phyloP scores from a whole-genome alignment of 1,140 invertebrate species.

The Drosophila guanche region DNA sequence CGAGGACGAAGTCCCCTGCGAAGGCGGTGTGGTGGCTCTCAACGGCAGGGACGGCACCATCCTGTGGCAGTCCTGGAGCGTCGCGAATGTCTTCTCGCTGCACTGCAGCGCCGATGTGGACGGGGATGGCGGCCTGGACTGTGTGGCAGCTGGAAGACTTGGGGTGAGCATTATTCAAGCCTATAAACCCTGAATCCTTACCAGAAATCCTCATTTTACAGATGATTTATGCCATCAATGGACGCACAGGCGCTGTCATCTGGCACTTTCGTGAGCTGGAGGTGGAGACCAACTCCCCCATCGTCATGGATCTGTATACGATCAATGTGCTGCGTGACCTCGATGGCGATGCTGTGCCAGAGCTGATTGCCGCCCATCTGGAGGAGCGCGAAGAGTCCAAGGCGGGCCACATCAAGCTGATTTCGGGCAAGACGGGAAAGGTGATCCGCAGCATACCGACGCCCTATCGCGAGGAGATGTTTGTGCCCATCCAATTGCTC shows the following conservation, averaged over 20 bases:
- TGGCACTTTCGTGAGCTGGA: conserved; percentile 87
- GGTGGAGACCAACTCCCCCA: conserved; percentile 79
- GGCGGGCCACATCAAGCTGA: conserved; percentile 87
- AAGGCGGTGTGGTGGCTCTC: conserved; percentile 90
- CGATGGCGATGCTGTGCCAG: conserved; percentile 88
- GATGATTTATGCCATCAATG: conserved; percentile 88
- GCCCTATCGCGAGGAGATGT: conserved; percentile 89
- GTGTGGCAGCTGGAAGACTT: conserved; percentile 89
- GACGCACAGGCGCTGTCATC: conserved; percentile 87
- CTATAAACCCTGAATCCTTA: neutral
- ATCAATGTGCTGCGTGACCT: conserved; percentile 89
- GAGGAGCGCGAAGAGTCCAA: conserved; percentile 83
- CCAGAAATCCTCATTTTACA: conserved; percentile 53
- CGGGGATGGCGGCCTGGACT: conserved; percentile 89
- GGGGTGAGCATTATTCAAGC: conserved; percentile 85
- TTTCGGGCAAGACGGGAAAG: conserved; percentile 89
- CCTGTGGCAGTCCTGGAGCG: conserved; percentile 91
- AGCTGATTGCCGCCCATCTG: conserved; percentile 89
- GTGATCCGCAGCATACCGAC: conserved; percentile 87
- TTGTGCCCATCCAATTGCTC: conserved; percentile 85
- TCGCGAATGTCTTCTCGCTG: conserved; percentile 89
- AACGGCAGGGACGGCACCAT: conserved; percentile 89
- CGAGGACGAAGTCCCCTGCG: conserved; percentile 85
- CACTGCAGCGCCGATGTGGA: conserved; percentile 91
- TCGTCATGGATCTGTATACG: conserved; percentile 86